Conservation (phyloP, 1,140 invertebrate species). For the Phymorhynchus buccinoides region DNA sequence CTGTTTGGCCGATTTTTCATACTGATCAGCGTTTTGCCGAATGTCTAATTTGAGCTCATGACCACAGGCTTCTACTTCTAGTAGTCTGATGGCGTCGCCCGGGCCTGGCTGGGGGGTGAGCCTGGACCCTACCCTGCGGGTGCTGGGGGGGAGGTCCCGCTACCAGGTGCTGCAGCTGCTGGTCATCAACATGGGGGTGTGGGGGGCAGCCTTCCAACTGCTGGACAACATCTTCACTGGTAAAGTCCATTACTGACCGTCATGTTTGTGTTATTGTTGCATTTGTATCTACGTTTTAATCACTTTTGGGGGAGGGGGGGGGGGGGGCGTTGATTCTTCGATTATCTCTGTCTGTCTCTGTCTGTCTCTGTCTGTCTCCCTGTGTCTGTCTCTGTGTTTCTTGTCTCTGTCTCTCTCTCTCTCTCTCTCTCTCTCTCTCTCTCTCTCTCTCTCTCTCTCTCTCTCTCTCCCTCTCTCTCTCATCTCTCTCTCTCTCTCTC, state of each 20-base stretch:
- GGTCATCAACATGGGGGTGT: conserved; percentile 7
- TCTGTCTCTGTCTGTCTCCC: background rate
- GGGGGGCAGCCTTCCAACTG: conserved; percentile 19
- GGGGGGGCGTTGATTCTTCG: no score
- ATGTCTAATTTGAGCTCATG: no score
- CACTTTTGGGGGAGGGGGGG: no score
- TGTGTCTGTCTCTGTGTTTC: background rate
- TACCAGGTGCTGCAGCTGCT: conserved; percentile 29
- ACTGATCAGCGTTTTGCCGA: no score
- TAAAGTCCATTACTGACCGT: background rate
- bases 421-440: no score
- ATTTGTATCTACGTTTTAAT: no score
- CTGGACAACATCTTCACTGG: conserved; percentile 35
- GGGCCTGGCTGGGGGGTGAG: background rate
- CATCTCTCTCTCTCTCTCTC: no score
- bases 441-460: no score
- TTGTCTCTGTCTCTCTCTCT: no score
- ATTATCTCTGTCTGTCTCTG: background rate
- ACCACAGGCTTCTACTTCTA: no score
- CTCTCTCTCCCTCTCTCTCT: no score
- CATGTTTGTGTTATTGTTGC: background rate
- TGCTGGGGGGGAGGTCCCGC: background rate
- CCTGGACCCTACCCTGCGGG: conserved; percentile 11
- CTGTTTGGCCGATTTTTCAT: no score
- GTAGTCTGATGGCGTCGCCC: background rate